phyloP scores from a whole-genome alignment of 2,797 vertebrate species.

The Streptopelia turtur region DNA sequence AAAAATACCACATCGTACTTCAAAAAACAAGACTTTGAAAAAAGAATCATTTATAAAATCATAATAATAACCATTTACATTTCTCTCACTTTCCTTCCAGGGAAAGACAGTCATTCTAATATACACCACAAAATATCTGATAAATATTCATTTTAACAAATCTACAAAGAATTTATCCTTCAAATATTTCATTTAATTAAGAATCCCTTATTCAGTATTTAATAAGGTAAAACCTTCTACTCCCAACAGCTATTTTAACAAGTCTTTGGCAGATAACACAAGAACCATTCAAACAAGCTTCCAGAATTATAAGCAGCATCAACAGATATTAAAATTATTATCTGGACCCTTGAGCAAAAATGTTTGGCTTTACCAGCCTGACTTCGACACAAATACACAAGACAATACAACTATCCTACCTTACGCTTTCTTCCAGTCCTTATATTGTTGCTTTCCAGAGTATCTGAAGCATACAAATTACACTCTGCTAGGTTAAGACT shows the following conservation, averaged over 20 bases:
- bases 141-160: constrained; percentile 69
- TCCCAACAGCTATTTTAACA: constrained; percentile 66
- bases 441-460: constrained; percentile 38
- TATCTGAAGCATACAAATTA: constrained; percentile 19
- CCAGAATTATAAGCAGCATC: constrained; percentile 68
- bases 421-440: constrained; percentile 56
- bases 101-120: background rate
- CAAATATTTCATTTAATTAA: constrained; percentile 72
- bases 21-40: background rate
- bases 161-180: constrained; percentile 63
- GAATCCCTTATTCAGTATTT: constrained; percentile 63
- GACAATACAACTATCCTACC: constrained; percentile 67
- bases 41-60: background rate
- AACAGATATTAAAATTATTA: constrained; percentile 76
- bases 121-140: constrained; percentile 35
- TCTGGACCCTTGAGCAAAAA: constrained; percentile 73
- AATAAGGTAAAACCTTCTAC: constrained; percentile 69
- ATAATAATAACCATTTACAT: background rate
- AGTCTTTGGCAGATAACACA: constrained; percentile 71
- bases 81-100: constrained; percentile 3
- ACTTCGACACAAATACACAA: constrained; percentile 65
- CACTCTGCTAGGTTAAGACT: constrained; percentile 54
- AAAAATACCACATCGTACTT: background rate
- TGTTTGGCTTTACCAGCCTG: constrained; percentile 63
- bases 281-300: constrained; percentile 66